Percentiles rank a stretch among this genome's conserved stretches.
Evolutionary conservation across 2,113 vertebrate species (phyloP).

Genomic region (Anas platyrhynchos): DNA sequence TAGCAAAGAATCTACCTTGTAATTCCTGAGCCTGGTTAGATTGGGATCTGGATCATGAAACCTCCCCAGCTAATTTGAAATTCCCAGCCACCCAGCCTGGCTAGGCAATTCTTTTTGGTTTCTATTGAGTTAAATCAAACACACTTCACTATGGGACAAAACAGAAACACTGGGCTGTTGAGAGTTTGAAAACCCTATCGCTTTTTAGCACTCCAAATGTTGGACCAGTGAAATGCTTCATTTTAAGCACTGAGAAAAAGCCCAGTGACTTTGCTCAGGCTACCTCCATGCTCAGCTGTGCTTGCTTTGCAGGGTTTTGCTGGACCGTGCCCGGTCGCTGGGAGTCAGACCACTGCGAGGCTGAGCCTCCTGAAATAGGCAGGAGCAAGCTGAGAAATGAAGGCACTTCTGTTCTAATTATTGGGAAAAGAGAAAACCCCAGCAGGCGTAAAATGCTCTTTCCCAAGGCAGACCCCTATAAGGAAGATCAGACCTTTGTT

Average conservation of each 20-base stretch:
- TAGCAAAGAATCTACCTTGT: background rate
- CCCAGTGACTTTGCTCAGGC: background rate
- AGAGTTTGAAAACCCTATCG: background rate
- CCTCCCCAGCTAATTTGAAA: background rate
- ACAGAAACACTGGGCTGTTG: background rate
- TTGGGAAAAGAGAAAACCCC: background rate
- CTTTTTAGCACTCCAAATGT: background rate
- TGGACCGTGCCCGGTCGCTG: background rate
- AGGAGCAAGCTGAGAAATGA: background rate
- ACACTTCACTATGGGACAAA: background rate
- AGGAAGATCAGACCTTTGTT: background rate
- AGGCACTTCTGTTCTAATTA: background rate
- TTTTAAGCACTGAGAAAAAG: background rate
- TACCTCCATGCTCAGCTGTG: background rate
- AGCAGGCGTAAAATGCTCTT: background rate
- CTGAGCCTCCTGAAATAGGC: background rate
- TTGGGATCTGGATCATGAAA: background rate
- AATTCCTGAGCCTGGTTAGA: constrained; percentile 6
- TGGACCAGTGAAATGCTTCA: background rate
- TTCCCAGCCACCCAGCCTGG: background rate
- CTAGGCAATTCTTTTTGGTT: background rate
- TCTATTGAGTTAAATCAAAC: background rate
- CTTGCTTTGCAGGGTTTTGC: background rate
- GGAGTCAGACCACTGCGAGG: background rate
- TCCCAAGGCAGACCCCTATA: background rate